Evolutionary conservation across 2,888 invertebrate genomes (phyloP), one percentile per base, ranked within the genome.

Genomic region (Lordiphosa andalusiaca): DNA sequence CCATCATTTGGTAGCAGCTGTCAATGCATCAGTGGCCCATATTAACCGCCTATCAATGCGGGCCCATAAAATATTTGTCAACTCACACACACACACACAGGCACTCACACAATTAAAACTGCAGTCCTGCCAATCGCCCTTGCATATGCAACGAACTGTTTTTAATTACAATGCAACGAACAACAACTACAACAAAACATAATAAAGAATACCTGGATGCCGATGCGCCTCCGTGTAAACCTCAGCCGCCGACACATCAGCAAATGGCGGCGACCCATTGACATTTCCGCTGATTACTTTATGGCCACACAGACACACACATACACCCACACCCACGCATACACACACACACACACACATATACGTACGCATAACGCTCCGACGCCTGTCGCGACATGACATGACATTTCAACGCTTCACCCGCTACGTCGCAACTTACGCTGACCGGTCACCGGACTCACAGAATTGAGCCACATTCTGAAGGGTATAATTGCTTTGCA

Each of bases 281-380:
- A 81, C 84, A 83, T 83, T 83, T 83, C 73, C 81, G 84, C 85
- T 83, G 83, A 83, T 82, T 82, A 84, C 82, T 84, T 80, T 84
- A 82, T 80, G 83, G 66, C 70, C 66, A 57, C 62, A 56, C 65
- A 64, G 58, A 63, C 48, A 58, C 19, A 42, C 40, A 54, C 37
- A 19, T 4, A 25, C 44, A 35, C n/a, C n/a, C n/a, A n/a, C n/a
- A n/a, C n/a, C 70, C 66, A 57, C 62, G 54, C 65, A 64, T 56
- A 63, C 48, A 58, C 19, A 42, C 35, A 30, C 13, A 30, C 30
- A 7, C 19, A 19, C 38, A 37, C 42, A 38, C 41, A 35, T 39
- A 42, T 13, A 38, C 37, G 23, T 42, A 50, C 12, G 25, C 51
- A 71, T 71, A 69, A 71, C 58, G 64, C 55, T 59, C 49, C 59